Percentiles rank a stretch among this genome's conserved stretches.
These are phyloP conservation scores for Fragum whitleyi DNA, from an alignment of 2,888 invertebrate species.

Conservation along the genomic window DNA sequence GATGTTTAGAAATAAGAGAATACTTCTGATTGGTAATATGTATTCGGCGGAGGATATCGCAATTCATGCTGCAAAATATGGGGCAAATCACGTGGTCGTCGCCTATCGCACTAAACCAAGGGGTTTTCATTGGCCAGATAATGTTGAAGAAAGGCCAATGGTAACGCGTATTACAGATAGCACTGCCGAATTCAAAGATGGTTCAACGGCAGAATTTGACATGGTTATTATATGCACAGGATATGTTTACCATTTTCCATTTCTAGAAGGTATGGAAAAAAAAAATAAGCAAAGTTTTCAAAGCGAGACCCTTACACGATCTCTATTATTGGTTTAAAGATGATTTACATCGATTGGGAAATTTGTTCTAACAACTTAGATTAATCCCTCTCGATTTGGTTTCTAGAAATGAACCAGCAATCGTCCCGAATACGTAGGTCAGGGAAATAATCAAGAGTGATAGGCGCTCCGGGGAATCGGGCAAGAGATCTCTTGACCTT, in stretches of 20 bases:
- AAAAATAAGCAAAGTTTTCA: no score
- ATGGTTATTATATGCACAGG: conserved; percentile 51
- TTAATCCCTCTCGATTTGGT: no score
- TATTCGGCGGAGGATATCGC: conserved; percentile 50
- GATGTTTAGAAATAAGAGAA: conserved; percentile 27
- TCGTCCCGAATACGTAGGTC: no score
- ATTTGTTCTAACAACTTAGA: no score
- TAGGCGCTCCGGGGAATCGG: no score
- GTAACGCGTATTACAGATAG: conserved; percentile 23
- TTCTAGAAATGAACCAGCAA: no score
- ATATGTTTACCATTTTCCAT: conserved; percentile 33
- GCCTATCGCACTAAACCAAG: conserved; percentile 23
- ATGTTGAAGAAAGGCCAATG: conserved; percentile 35
- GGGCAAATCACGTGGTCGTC: conserved; percentile 23
- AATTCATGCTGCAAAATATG: conserved; percentile 31
- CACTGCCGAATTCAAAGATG: conserved; percentile 43
- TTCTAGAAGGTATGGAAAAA: conserved; percentile 32
- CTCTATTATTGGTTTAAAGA: no score
- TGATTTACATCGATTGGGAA: no score
- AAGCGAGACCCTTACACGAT: no score
- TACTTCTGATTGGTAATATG: conserved; percentile 39
- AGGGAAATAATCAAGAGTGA: no score
- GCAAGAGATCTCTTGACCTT: no score
- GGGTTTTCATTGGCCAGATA: conserved; percentile 38
- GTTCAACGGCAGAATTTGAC: conserved; percentile 29